Base-by-base conservation (phyloP, 2,888 invertebrate genomes). In the Cristatella mucedo region DNA sequence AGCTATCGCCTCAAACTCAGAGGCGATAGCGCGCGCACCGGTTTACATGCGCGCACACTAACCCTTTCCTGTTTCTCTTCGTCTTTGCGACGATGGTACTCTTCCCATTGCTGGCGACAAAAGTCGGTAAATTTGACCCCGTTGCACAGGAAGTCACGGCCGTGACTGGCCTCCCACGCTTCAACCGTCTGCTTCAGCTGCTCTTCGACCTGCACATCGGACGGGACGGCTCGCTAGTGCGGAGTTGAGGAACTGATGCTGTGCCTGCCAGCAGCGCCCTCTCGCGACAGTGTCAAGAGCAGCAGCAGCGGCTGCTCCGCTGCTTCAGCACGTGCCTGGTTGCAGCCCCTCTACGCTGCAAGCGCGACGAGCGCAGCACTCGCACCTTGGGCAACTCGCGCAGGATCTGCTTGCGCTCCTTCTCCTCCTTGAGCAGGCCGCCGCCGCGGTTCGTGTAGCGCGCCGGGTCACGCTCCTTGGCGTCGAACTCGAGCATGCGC, bases 361-460 rank as follows among this genome's bases (percentile, higher is more conserved):
- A 11, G n/a, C 4, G 4, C n/a, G 4, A 5, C 13, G 26, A 24
- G 7, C 6, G n/a, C 15, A 16, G 18, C 15, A n/a, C n/a, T 15
- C 29, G 15, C 15, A 62, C 62, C 52, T 55, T 59, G 16, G 64
- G 63, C 22, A 66, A 42, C 29, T 63, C 68, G 50, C 70, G 78
- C 24, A 74, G 72, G 7, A 84, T 73, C 6, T 73, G 70, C 59
- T 82, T 86, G n/a, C 86, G 68, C 53, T 83, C 82, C 52, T 78
- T 82, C 61, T 89, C 87, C 58, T 87, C 87, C 38, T 75, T 74
- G 1, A 89, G 66, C 4, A 89, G 67, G 48, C 82, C 79, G 0
- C 87, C 85, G 0, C 87, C 86, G 26, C 89, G 73, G 63, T 87
- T 86, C 51, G 82, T 78, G 57, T 78, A 83, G 32, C 87, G 73